Evolutionary conservation across 2,113 vertebrate species (phyloP).

Genomic region (Eulemur rufifrons): DNA sequence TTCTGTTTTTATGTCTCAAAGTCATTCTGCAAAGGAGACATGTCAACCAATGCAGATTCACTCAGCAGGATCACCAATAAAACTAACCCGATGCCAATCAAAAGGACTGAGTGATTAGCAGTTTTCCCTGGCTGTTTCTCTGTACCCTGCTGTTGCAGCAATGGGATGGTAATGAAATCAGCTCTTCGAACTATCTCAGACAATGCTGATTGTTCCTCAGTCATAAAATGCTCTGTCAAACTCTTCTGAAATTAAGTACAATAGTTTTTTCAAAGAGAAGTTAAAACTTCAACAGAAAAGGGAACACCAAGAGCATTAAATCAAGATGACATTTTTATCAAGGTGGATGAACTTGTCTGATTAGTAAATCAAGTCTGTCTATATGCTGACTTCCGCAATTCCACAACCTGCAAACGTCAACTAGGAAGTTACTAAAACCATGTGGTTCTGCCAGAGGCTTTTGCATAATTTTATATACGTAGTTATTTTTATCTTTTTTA

Average conservation of each 20-base stretch:
- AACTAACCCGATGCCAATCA: conserved; percentile 67
- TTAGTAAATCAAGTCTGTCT: conserved; percentile 82
- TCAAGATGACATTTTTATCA: conserved; percentile 80
- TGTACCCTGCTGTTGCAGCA: conserved; percentile 82
- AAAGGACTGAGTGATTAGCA: conserved; percentile 79
- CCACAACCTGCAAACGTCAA: conserved; percentile 54
- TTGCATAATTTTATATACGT: conserved; percentile 34
- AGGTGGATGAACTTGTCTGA: conserved; percentile 81
- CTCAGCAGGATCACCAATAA: conserved; percentile 78
- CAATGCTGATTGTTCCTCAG: conserved; percentile 82
- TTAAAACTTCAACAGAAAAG: conserved; percentile 81
- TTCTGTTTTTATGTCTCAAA: conserved; percentile 71
- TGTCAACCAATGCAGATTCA: conserved; percentile 66
- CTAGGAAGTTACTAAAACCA: conserved; percentile 57
- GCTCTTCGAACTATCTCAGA: conserved; percentile 85
- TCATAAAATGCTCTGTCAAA: conserved; percentile 86
- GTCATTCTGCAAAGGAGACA: conserved; percentile 37
- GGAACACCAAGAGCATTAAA: conserved; percentile 81
- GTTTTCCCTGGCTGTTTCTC: conserved; percentile 77
- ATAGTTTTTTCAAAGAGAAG: conserved; percentile 81
- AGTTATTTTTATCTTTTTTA: conserved; percentile 52
- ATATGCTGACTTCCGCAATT: conserved; percentile 79
- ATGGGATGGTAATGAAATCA: conserved; percentile 84
- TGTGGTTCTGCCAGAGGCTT: conserved; percentile 37
- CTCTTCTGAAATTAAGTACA: conserved; percentile 81